Percentiles rank a stretch among this genome's conserved stretches.
These are phyloP conservation scores for Tokudaia muenninki DNA, from an alignment of 2,797 vertebrate species.

Conservation along the genomic window DNA sequence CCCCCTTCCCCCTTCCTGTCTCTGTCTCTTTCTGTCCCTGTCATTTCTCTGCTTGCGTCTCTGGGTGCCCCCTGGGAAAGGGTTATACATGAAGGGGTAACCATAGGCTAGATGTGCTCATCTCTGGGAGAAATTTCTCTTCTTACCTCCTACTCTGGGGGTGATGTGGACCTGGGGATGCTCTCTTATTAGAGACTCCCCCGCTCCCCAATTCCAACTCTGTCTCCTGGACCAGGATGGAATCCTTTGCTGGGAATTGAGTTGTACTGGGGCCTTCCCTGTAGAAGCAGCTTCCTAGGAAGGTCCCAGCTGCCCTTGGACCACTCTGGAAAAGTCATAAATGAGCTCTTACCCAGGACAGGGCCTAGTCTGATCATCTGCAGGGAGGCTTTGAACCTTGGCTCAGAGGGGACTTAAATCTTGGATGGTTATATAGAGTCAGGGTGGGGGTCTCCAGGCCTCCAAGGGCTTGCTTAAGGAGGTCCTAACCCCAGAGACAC, in stretches of 20 bases:
- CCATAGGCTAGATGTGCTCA: not conserved
- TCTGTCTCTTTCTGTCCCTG: constrained; percentile 74
- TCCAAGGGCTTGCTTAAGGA: not conserved
- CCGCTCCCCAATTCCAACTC: not conserved
- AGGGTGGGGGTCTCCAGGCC: not conserved
- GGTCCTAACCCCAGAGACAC: not conserved
- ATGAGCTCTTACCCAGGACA: not conserved
- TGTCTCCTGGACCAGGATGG: not conserved
- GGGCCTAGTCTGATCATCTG: not conserved
- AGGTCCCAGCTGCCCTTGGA: not conserved
- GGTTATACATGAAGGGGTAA: not conserved
- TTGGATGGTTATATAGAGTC: not conserved
- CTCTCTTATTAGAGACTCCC: not conserved
- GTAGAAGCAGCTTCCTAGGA: not conserved
- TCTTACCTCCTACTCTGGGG: not conserved
- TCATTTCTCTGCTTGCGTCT: constrained; percentile 58
- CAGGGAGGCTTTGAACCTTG: not conserved
- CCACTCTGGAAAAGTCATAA: not conserved
- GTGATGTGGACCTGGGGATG: not conserved
- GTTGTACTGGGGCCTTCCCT: not conserved
- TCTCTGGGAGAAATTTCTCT: not conserved
- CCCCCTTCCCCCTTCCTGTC: not conserved
- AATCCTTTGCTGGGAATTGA: not conserved
- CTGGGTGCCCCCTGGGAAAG: not conserved
- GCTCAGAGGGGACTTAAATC: not conserved